Conservation (phyloP, 2,888 invertebrate genomes). For the Cremastinae sp. region DNA sequence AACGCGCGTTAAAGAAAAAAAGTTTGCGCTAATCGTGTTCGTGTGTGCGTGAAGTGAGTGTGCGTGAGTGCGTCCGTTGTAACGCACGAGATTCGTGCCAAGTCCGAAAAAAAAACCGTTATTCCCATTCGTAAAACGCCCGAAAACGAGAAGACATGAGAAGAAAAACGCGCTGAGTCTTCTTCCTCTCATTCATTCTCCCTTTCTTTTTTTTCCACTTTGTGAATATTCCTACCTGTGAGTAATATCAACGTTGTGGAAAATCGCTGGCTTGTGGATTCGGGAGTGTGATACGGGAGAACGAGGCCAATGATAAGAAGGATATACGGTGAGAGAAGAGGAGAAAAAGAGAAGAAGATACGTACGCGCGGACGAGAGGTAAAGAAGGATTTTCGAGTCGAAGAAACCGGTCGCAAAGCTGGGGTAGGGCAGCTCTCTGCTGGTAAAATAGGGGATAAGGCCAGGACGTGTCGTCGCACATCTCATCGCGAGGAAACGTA, state of each 20-base stretch:
- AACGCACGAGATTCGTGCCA: conserved; percentile 4
- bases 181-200: too few relatives aligned
- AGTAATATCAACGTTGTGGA: background rate
- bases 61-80: conserved; percentile 40
- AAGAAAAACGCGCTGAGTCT: too few relatives aligned
- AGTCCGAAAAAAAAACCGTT: conserved; percentile 1
- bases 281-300: conserved; percentile 26
- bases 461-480: conserved; percentile 32
- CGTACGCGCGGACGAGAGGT: conserved; percentile 5
- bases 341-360: conserved; percentile 2
- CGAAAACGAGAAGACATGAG: too few relatives aligned
- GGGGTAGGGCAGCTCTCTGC: conserved; percentile 46
- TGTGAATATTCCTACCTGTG: conserved; percentile 10
- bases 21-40: conserved; percentile 25
- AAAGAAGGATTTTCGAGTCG: conserved; percentile 1
- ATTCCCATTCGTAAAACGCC: too few relatives aligned
- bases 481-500: conserved; percentile 61
- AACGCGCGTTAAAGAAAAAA: conserved; percentile 22
- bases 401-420: conserved; percentile 42
- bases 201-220: too few relatives aligned
- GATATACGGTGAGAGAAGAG: conserved; percentile 19
- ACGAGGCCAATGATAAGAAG: conserved; percentile 25
- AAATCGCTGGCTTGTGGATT: conserved; percentile 13
- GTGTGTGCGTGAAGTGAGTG: conserved; percentile 35
- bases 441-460: conserved; percentile 35